Conservation (phyloP, 2,797 vertebrate genomes). For the Anolis apletophallus region DNA sequence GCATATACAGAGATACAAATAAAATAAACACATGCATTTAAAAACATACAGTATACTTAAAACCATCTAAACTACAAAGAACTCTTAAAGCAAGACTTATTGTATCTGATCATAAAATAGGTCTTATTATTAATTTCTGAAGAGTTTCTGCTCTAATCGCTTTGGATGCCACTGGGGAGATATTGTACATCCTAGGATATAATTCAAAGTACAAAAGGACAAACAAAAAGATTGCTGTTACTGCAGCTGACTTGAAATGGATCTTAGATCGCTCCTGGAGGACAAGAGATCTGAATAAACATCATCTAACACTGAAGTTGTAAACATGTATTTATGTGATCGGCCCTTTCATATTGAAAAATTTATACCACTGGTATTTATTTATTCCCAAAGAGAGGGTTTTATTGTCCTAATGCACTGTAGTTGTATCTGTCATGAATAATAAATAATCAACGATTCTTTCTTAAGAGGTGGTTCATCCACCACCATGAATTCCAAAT, state of each 20-base stretch:
- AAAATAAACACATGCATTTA: too few relatives aligned
- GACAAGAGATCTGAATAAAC: constrained; percentile 28
- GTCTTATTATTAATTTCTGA: background rate
- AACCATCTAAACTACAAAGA: background rate
- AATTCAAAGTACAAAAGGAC: background rate
- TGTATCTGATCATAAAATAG: too few relatives aligned
- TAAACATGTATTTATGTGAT: constrained; percentile 17
- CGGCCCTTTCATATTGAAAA: constrained; percentile 2
- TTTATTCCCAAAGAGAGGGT: constrained; percentile 21
- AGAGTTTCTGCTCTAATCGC: background rate
- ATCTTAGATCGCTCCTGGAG: background rate
- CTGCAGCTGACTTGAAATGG: background rate
- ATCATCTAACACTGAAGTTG: background rate
- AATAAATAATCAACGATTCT: constrained; percentile 32
- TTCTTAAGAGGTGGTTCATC: constrained; percentile 15
- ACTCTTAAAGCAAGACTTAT: background rate
- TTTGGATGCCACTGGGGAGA: background rate
- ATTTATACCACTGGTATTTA: constrained; percentile 30
- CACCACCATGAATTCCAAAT: background rate
- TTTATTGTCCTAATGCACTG: constrained; percentile 19
- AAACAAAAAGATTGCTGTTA: background rate
- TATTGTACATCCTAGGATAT: background rate
- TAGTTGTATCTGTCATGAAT: constrained; percentile 26
- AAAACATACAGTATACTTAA: too few relatives aligned
- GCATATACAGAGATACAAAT: too few relatives aligned